Base-by-base conservation (phyloP, 2,113 vertebrate species). In the Lophura nycthemera region DNA sequence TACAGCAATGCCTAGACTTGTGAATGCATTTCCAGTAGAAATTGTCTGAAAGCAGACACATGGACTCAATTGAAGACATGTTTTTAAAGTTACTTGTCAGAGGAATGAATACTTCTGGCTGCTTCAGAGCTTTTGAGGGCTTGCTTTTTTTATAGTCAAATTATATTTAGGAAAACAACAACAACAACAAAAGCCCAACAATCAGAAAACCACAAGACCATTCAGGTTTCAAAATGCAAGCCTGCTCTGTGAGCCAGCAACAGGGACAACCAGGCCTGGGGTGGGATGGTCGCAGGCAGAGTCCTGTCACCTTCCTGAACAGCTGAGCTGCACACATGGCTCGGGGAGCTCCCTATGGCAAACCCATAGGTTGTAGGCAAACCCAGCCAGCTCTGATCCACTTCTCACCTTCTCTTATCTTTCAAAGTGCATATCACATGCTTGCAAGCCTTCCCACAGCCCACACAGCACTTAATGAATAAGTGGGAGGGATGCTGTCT, bases 61-160 rank as follows among this genome's bases (percentile, higher is more conserved):
- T 92, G 91, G 91, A 92, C 88, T 95, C 91, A 95, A 95, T 90
- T 92, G 93, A 93, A 95, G 76, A 81, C 61, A 86, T 88, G 86
- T 91, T 94, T 91, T 92, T 83, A 40, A 91, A 91, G 94, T 92
- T 93, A 78, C 80, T 96, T 91, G 91, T 95, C 80, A 92, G 76
- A 83, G 70, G 63, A 94, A 93, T 61, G 12, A 82, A 91, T 92
- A 84, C 64, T 94, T 85, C 69, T 95, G 78, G 87, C 83, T 48
- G 65, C 73, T 95, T 78, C 1, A 25, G 69, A 92, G 78, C 48
- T 96, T 93, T 90, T 89, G 93, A 85, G 45, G 24, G 38, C 47
- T 89, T 73, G 34, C 12, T 83, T 90, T 89, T 89, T 93, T 67
- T 61, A 78, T 14, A 71, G 76, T 67, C 10, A 25, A 80, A 83